These are phyloP conservation scores for Cochlearius cochlearius DNA, from an alignment of 2,113 vertebrate genomes.

Conservation along the genomic window DNA sequence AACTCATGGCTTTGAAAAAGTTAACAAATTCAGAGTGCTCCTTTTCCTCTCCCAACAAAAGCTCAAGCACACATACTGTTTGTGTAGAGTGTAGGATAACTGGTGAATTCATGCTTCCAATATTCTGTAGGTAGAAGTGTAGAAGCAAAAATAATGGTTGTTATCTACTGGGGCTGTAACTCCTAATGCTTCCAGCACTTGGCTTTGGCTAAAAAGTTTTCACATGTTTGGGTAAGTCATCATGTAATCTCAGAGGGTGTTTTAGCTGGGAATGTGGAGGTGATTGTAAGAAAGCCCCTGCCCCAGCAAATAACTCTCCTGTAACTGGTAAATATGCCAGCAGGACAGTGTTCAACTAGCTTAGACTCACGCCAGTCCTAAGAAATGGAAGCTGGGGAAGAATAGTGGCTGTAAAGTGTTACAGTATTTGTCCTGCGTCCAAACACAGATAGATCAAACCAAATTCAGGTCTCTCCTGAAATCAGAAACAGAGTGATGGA, in stretches of 20 bases:
- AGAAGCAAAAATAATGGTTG: background rate
- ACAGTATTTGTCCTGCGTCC: background rate
- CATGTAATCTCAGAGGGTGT: background rate
- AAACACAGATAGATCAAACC: background rate
- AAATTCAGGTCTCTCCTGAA: background rate
- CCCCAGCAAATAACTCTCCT: background rate
- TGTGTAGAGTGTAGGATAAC: background rate
- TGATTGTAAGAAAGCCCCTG: background rate
- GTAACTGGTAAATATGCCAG: background rate
- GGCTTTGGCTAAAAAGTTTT: background rate
- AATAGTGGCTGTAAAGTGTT: background rate
- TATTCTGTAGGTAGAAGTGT: background rate
- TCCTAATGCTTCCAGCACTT: background rate
- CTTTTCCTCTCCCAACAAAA: background rate
- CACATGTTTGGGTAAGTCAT: background rate
- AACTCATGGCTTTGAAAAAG: background rate
- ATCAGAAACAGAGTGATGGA: background rate
- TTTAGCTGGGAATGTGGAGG: background rate
- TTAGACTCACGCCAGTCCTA: background rate
- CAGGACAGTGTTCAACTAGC: background rate
- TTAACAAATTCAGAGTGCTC: background rate
- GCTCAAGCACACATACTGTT: fast-evolving
- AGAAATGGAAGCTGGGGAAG: background rate
- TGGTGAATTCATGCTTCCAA: background rate
- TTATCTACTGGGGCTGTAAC: background rate